phyloP scores from a whole-genome alignment of 2,888 invertebrate genomes.

The Sarcophaga caerulescens region DNA sequence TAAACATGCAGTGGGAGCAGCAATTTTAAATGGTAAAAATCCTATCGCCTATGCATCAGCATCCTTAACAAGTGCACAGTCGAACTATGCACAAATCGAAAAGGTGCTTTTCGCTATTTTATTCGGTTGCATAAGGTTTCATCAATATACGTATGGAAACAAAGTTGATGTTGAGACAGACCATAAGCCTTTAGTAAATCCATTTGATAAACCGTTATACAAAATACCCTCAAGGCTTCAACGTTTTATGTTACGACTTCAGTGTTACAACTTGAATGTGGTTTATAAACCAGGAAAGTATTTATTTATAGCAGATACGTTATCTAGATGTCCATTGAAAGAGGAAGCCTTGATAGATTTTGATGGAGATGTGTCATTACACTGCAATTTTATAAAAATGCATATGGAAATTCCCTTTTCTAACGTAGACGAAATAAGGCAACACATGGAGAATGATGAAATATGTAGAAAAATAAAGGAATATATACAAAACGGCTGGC shows the following conservation, averaged over 20 bases:
- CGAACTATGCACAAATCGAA: conserved; percentile 66
- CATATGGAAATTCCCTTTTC: conserved; percentile 13
- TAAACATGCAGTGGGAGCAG: conserved; percentile 6
- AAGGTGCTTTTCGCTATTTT: conserved; percentile 64
- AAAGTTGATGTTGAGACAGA: conserved; percentile 32
- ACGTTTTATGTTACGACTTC: background rate
- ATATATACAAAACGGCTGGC: conserved; percentile 1
- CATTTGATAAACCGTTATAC: background rate
- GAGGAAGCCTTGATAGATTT: background rate
- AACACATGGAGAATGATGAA: background rate
- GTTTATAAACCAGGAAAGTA: background rate
- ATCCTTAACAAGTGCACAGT: conserved; percentile 53
- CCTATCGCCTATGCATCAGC: conserved; percentile 58
- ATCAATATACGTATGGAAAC: conserved; percentile 59
- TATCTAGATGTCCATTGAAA: background rate
- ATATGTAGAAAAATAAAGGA: background rate
- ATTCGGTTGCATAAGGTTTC: conserved; percentile 59
- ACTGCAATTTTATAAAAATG: conserved; percentile 17
- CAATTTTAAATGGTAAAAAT: conserved; percentile 46
- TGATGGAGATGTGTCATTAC: conserved; percentile 8
- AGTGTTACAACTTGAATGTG: background rate
- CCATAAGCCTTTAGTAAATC: background rate
- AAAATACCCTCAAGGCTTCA: background rate
- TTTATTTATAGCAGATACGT: background rate
- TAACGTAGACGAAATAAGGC: background rate